Conservation (phyloP, 2,888 invertebrate species). For the Tortrix viridana region DNA sequence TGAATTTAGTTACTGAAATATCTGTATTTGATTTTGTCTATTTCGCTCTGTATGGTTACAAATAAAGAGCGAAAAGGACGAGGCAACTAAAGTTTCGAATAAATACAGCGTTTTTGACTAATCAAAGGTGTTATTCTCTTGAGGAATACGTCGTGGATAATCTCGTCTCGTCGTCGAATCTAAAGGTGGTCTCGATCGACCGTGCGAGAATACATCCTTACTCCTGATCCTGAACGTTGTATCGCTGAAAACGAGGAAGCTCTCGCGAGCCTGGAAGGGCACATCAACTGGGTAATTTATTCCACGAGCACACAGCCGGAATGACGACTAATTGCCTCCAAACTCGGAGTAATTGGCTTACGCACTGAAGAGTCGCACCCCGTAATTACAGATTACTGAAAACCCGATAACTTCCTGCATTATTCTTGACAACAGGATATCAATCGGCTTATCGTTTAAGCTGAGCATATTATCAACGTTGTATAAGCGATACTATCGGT, state of each 20-base stretch:
- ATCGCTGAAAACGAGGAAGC: not conserved
- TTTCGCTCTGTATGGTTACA: too few species aligned
- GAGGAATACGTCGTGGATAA: too few species aligned
- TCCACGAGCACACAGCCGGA: constrained; percentile 52
- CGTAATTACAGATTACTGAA: constrained; percentile 53
- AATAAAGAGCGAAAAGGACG: not conserved
- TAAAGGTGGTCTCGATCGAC: too few species aligned
- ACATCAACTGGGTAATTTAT: constrained; percentile 57
- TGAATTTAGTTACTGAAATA: too few species aligned
- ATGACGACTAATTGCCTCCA: constrained; percentile 62
- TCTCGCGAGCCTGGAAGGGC: constrained; percentile 16
- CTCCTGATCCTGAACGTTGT: too few species aligned
- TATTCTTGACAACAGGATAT: constrained; percentile 21
- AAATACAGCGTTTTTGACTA: not conserved
- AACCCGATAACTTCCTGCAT: constrained; percentile 45
- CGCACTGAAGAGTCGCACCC: constrained; percentile 52
- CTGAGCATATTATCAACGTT: not conserved
- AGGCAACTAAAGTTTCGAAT: not conserved
- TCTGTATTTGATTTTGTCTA: too few species aligned
- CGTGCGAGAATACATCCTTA: too few species aligned
- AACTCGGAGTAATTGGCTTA: constrained; percentile 65
- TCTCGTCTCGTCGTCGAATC: too few species aligned
- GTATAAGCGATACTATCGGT: not conserved
- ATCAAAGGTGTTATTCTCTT: too few species aligned
- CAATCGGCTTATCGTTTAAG: constrained; percentile 14